phyloP scores from a whole-genome alignment of 2,888 invertebrate species.

The Trissonchulus sp. region DNA sequence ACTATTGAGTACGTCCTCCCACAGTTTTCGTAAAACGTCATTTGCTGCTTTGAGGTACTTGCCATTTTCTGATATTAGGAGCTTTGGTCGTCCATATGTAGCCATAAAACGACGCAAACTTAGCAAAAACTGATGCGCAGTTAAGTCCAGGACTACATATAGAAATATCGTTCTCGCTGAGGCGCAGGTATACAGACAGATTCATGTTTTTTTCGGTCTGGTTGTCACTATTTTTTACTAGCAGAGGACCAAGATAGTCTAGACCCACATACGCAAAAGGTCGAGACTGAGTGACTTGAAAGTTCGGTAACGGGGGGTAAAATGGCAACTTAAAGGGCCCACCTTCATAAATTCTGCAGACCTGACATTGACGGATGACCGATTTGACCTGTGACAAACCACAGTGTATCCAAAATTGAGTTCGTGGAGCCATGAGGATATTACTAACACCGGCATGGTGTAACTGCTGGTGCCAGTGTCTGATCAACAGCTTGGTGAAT shows the following conservation, averaged over 20 bases:
- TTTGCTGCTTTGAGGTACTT: slow-evolving; percentile 2
- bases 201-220: slow-evolving; percentile 18
- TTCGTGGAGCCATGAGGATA: slow-evolving; percentile 18
- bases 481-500: not conserved
- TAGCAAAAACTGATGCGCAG: slow-evolving; percentile 17
- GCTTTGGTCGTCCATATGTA: not conserved
- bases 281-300: slow-evolving; percentile 26
- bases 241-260: slow-evolving; percentile 17
- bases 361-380: slow-evolving; percentile 13
- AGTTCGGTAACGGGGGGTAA: slow-evolving; percentile 25
- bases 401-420: slow-evolving; percentile 26
- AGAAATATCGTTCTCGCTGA: not conserved
- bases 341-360: slow-evolving; percentile 26
- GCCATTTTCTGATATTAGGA: slow-evolving; percentile 10
- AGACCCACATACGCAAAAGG: slow-evolving; percentile 25
- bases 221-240: slow-evolving; percentile 11
- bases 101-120: slow-evolving; percentile 21
- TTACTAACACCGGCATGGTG: slow-evolving; percentile 29
- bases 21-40: not conserved
- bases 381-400: slow-evolving; percentile 27
- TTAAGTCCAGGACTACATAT: slow-evolving; percentile 19
- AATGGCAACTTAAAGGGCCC: slow-evolving; percentile 24
- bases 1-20: not conserved
- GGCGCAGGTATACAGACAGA: slow-evolving; percentile 19
- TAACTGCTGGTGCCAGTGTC: not conserved